These are phyloP conservation scores for Leguminivora glycinivorella DNA, from an alignment of 1,140 invertebrate genomes.

Conservation along the genomic window DNA sequence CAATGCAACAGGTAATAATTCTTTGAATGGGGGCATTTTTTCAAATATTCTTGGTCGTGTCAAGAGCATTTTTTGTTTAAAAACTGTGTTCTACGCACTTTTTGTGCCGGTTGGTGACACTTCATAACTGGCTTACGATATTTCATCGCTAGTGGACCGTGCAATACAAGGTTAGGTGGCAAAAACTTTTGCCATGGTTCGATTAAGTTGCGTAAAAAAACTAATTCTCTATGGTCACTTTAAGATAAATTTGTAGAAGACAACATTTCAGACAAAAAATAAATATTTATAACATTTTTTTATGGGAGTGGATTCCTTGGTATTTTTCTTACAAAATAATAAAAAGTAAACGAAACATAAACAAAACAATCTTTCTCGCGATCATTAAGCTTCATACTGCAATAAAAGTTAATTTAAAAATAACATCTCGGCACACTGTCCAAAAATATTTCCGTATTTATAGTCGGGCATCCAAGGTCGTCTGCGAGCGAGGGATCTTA, in stretches of 20 bases:
- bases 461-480: conserved; percentile 72
- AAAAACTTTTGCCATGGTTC: conserved; percentile 42
- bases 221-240: conserved; percentile 27
- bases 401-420: conserved; percentile 46
- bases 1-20: background rate
- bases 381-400: conserved; percentile 14
- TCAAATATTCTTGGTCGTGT: conserved; percentile 19
- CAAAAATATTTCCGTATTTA: conserved; percentile 75
- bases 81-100: conserved; percentile 15
- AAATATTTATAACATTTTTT: conserved; percentile 21
- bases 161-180: conserved; percentile 48
- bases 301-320: conserved; percentile 35
- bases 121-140: conserved; percentile 36
- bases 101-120: conserved; percentile 19
- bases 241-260: conserved; percentile 23
- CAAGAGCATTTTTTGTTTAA: conserved; percentile 25
- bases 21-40: conserved; percentile 4
- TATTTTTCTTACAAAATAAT: background rate
- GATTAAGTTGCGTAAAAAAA: conserved; percentile 30
- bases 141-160: conserved; percentile 49
- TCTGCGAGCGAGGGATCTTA: conserved; percentile 67
- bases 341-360: background rate
- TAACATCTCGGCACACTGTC: conserved; percentile 44
- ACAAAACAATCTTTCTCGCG: background rate
- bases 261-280: conserved; percentile 41